A percentile compares a stretch with the other conserved stretches of the same genome.
phyloP scores from a whole-genome alignment of 2,797 vertebrate species.

The Chaunax sp. region DNA sequence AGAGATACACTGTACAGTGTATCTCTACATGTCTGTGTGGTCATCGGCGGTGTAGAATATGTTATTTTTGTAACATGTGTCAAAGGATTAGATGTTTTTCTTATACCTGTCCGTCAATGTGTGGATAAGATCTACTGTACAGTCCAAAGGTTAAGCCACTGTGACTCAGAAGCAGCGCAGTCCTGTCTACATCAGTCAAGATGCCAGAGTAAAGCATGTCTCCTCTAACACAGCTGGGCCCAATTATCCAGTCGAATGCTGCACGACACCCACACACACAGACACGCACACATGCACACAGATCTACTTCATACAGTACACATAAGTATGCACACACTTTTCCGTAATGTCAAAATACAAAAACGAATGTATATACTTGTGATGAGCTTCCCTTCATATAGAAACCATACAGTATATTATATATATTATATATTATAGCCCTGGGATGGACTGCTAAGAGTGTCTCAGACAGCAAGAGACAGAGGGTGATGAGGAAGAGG shows the following conservation, averaged over 20 bases:
- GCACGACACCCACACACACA: constrained; percentile 41
- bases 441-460: too few species aligned
- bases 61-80: constrained; percentile 32
- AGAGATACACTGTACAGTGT: too few species aligned
- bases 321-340: constrained; percentile 4
- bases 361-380: too few species aligned
- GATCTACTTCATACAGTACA: constrained; percentile 7
- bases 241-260: constrained; percentile 73
- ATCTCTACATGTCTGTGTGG: background rate
- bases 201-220: constrained; percentile 39
- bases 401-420: too few species aligned
- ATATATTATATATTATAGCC: too few species aligned
- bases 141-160: constrained; percentile 50
- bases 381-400: too few species aligned
- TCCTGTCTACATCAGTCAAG: constrained; percentile 47
- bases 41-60: constrained; percentile 17
- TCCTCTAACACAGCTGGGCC: constrained; percentile 73
- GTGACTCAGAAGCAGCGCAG: constrained; percentile 37
- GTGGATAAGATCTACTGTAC: constrained; percentile 37
- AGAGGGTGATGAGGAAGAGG: too few species aligned
- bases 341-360: background rate
- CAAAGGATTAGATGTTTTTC: constrained; percentile 16
- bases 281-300: constrained; percentile 37
- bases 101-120: constrained; percentile 15
- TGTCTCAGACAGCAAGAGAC: too few species aligned